Base-by-base conservation (phyloP, 2,797 vertebrate genomes). In the Corythornis leucogaster region DNA sequence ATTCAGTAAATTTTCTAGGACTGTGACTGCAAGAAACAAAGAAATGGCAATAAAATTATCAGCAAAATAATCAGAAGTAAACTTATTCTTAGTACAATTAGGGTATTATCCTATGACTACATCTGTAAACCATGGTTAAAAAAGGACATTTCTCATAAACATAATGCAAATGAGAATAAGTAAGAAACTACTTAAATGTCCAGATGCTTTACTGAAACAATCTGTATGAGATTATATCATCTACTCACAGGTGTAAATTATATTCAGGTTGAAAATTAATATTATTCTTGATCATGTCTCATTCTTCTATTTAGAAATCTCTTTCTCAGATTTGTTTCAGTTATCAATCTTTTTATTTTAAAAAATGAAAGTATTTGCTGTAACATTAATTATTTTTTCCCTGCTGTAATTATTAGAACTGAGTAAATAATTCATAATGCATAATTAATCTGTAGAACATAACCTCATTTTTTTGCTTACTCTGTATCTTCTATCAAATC, bases 341-440 rank as follows among this genome's bases (percentile, higher is more conserved):
- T 92, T 58, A 95, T 91, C 58, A 87, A 81, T 89, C 80, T 92
- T 96, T 96, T 94, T 92, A 95, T 94, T 92, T 89, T 81, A 89
- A 93, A 94, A 94, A 93, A 94, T 91, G 90, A 93, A 92, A 93
- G 50, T 94, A 93, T 95, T 96, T 95, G 90, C 93, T 85, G 61
- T 87, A 90, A 83, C 75, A 80, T 91, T 93, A 96, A 95, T 96
- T 96, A 95, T 87, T 95, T 96, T 93, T 93, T 68, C 86, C 86
- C 79, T 68, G 30, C 86, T 93, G 78, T 87, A 94, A 93, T 96
- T 94, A 96, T 93, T 96, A 94, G 78, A 95, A 87, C 68, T 90
- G 86, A 95, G 62, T 75, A 96, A 96, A 93, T 90, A 95, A 94
- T 93, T 94, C 80, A 89, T 62, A 89, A 93, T 96, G 88, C 91